A percentile compares a stretch with the other conserved stretches of the same genome.
Conservation (phyloP, 2,888 invertebrate species). For the Nebria brevicollis region DNA sequence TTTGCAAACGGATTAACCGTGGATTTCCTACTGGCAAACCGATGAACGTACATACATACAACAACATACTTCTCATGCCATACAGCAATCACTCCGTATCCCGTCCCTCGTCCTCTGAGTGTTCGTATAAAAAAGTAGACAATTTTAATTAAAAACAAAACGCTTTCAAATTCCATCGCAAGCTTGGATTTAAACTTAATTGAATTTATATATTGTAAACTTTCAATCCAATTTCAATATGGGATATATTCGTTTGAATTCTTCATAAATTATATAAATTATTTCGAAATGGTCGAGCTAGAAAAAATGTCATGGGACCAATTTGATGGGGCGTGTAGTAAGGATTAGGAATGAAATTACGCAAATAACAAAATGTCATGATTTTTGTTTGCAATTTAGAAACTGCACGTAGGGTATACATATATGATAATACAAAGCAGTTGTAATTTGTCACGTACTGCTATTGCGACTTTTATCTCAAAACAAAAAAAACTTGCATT, state of each 20-base stretch:
- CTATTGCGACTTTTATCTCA: conserved; percentile 21
- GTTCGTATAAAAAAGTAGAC: neutral
- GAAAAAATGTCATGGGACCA: neutral
- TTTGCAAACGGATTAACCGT: conserved; percentile 15
- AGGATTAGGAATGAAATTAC: neutral
- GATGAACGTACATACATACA: conserved; percentile 9
- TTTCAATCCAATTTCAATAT: neutral
- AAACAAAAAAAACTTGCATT: neutral
- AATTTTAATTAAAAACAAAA: conserved; percentile 1
- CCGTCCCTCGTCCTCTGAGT: neutral
- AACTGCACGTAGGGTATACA: neutral
- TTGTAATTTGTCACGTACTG: conserved; percentile 29
- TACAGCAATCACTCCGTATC: neutral
- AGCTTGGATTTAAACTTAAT: neutral
- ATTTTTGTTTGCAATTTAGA: conserved; percentile 17
- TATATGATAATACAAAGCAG: conserved; percentile 29
- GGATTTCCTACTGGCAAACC: conserved; percentile 14
- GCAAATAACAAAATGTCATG: conserved; percentile 34
- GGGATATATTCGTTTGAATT: neutral
- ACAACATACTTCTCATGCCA: neutral
- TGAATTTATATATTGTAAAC: neutral
- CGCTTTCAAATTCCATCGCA: neutral
- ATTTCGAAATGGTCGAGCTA: too few relatives aligned
- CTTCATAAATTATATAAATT: too few relatives aligned
- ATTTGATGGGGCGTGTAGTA: too few relatives aligned